Base-by-base conservation (phyloP, 2,888 invertebrate genomes). In the Synanthedon myopaeformis region DNA sequence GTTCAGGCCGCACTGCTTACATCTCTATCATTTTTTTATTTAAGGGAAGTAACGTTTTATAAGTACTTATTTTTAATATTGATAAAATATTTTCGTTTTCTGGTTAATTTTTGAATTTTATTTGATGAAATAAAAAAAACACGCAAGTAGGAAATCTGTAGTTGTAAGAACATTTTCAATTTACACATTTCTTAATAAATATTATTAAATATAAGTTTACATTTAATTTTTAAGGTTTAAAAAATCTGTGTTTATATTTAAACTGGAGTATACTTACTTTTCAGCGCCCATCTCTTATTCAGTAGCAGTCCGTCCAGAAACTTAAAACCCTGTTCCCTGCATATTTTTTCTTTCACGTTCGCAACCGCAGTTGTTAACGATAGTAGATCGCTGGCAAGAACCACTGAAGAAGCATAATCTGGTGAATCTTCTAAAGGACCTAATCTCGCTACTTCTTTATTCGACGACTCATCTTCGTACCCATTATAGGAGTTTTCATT, bases 281-380 rank as follows among this genome's bases (percentile, higher is more conserved):
- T 83, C 60, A 89, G 69, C n/a, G 90, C 89, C 89, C 89, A 90
- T 73, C 84, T 74, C 62, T 88, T 87, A 61, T 88, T 87, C 65
- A 73, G 67, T 11, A 85, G 72, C 55, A 90, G 68, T 54, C 88
- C 88, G 62, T 87, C 79, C 57, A 90, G 63, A 49, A 89, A 84
- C 54, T 75, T 72, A 57, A 80, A 79, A 0, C 86, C 89, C 54
- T 90, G 89, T 49, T 85, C 81, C 55, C 86, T 77, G 67, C 90
- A 90, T 1, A 71, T 62, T 41, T 72, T 71, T 54, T 87, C 85
- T 57, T 83, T 71, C 42, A 90, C 79, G 56, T 79, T 81, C 10
- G 82, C 78, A 45, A 89, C 74, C 23, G 88, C 88, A 63, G 83
- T 81, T 3, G 82, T 79, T 11, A 90, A 67, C 0, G 88, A 82